Base-by-base conservation (phyloP, 1,140 invertebrate species). In the Halesus radiatus region DNA sequence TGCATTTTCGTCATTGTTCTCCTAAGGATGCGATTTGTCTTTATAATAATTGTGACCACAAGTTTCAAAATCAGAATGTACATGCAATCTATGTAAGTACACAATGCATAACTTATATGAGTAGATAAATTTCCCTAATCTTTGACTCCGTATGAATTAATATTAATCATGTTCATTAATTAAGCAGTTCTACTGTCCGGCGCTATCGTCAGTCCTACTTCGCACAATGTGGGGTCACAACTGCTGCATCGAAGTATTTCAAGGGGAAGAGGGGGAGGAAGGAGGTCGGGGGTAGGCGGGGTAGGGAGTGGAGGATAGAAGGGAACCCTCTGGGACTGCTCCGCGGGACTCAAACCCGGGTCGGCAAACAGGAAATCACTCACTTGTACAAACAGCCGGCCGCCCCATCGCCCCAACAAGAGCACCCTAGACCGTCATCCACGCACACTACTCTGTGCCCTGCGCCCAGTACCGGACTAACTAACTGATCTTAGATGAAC, bases 331-430 rank as follows among this genome's bases (percentile, higher is more conserved):
- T 79, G 81, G 81, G 76, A 79, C 79, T 78, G 73, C 53, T 52
- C 68, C 54, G 56, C 54, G 80, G 26, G 76, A 58, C 76, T 78
- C 72, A 18, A 77, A 56, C 66, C 22, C 53, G 64, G 45, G 45
- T 79, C 26, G 77, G 82, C 80, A 83, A 83, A 83, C 82, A 83
- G 79, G 82, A 83, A 83, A 83, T 83, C 82, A 83, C 82, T 83
- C 82, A 83, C 82, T 83, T 83, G 82, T 83, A 83, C 82, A 83
- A 83, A 83, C 77, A 81, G n/a, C 62, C 60, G 37, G 68, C 32
- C 64, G 29, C 32, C 54, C 75, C 37, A 45, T 10, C 32, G 7
- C 32, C 32, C 56, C 70, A 62, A 18, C 54, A n/a, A 13, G 23
- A 10, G 16, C 77, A 26, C 52, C 29, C 45, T 7, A 45, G 62